These are phyloP conservation scores for Caenorhabditis latens DNA, from an alignment of 1,140 invertebrate species.

Conservation along the genomic window DNA sequence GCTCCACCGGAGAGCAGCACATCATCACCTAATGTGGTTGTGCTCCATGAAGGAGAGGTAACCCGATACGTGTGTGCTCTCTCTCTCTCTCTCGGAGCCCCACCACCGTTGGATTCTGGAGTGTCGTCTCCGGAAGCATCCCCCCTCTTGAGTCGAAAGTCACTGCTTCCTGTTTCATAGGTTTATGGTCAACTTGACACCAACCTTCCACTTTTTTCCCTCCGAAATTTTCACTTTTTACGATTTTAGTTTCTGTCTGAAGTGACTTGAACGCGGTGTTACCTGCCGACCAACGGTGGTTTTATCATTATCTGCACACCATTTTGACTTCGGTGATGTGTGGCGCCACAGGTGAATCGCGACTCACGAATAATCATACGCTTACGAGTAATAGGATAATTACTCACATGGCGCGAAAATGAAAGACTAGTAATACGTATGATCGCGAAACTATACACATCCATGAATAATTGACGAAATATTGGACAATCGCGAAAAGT, in stretches of 20 bases:
- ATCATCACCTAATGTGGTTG: slow-evolving; percentile 55
- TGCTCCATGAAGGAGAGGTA: slow-evolving; percentile 22
- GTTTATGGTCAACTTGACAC: slow-evolving; percentile 55
- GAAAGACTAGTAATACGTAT: no score
- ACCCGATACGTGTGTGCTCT: slow-evolving; percentile 39
- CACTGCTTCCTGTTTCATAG: slow-evolving; percentile 54
- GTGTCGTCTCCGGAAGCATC: slow-evolving; percentile 33
- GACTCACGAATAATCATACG: no score
- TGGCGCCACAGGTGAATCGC: no score
- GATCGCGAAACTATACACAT: no score
- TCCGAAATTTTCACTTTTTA: background rate
- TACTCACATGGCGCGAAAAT: no score
- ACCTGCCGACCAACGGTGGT: no score
- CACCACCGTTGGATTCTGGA: slow-evolving; percentile 12
- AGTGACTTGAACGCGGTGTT: background rate
- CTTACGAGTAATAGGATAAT: no score
- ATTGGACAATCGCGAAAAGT: no score
- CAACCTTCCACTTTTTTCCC: background rate
- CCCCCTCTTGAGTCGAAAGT: background rate
- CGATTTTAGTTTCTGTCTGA: background rate
- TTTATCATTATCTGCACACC: no score
- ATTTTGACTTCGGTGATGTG: no score
- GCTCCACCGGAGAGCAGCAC: background rate
- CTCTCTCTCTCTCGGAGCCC: background rate
- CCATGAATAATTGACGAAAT: no score